Percentiles rank a stretch among this genome's conserved stretches.
phyloP scores from a whole-genome alignment of 2,888 invertebrate genomes.

The Ceraclea dissimilis region DNA sequence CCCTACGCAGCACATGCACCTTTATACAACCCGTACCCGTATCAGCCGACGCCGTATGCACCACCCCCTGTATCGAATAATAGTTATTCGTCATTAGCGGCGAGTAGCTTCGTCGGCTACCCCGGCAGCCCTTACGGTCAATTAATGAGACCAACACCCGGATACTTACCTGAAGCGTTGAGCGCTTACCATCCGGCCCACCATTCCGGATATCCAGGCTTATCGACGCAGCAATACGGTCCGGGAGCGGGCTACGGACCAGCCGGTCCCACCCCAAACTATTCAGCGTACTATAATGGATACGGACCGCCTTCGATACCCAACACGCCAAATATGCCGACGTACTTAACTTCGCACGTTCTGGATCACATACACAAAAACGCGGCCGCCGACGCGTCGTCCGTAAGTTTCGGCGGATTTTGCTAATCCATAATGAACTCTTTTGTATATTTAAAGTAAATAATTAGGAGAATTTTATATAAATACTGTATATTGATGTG shows the following conservation, averaged over 20 bases:
- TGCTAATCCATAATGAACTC: slow-evolving; percentile 34
- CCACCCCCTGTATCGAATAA: slow-evolving; percentile 30
- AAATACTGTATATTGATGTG: neutral
- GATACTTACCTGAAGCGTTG: slow-evolving; percentile 36
- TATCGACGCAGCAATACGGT: slow-evolving; percentile 32
- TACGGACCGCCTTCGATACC: slow-evolving; percentile 44
- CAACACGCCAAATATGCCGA: slow-evolving; percentile 35
- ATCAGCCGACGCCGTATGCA: slow-evolving; percentile 35
- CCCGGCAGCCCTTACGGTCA: slow-evolving; percentile 41
- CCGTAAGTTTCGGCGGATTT: slow-evolving; percentile 47
- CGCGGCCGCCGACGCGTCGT: slow-evolving; percentile 37
- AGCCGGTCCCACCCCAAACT: slow-evolving; percentile 35
- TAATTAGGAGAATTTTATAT: neutral
- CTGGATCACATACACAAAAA: slow-evolving; percentile 31
- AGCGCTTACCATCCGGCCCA: slow-evolving; percentile 37
- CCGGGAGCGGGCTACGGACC: slow-evolving; percentile 29
- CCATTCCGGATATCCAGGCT: slow-evolving; percentile 28
- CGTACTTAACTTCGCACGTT: slow-evolving; percentile 20
- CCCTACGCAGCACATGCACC: slow-evolving; percentile 29
- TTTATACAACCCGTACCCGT: slow-evolving; percentile 40
- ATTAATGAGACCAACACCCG: slow-evolving; percentile 46
- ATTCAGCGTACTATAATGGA: slow-evolving; percentile 44
- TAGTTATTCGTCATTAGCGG: slow-evolving; percentile 22
- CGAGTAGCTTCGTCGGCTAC: slow-evolving; percentile 40
- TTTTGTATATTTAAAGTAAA: neutral